phyloP scores from a whole-genome alignment of 2,797 vertebrate genomes.

The Brachyrhaphis roseni region DNA sequence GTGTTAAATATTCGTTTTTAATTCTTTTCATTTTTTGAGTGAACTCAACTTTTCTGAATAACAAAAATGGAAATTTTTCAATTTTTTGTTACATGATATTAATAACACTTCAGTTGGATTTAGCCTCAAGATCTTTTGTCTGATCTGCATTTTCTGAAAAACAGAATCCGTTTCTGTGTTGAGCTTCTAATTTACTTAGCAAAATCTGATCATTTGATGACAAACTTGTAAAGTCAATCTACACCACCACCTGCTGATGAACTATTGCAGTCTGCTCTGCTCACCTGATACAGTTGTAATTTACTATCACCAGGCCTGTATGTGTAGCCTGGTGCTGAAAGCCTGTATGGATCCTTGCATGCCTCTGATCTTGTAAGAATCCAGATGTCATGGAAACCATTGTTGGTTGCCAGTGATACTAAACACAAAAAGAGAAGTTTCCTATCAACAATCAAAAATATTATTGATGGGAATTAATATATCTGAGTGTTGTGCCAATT shows the following conservation, averaged over 20 bases:
- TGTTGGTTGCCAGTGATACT: not conserved
- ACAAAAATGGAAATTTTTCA: not conserved
- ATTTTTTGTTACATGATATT: not conserved
- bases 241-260: not conserved
- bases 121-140: not conserved
- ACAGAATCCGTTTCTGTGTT: not conserved
- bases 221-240: not conserved
- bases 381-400: not conserved
- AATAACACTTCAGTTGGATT: not conserved
- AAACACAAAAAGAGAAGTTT: not conserved
- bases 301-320: not conserved
- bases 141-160: not conserved
- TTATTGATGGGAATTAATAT: not conserved
- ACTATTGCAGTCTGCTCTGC: not conserved
- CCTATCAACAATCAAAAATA: not conserved
- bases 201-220: not conserved
- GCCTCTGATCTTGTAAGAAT: not conserved
- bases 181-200: not conserved
- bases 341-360: not conserved
- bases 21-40: not conserved
- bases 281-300: not conserved
- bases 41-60: not conserved
- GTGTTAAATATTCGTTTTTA: not conserved
- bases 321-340: not conserved
- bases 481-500: not conserved